Conservation (phyloP, 1,140 invertebrate genomes). For the Hesperophylax magnus region DNA sequence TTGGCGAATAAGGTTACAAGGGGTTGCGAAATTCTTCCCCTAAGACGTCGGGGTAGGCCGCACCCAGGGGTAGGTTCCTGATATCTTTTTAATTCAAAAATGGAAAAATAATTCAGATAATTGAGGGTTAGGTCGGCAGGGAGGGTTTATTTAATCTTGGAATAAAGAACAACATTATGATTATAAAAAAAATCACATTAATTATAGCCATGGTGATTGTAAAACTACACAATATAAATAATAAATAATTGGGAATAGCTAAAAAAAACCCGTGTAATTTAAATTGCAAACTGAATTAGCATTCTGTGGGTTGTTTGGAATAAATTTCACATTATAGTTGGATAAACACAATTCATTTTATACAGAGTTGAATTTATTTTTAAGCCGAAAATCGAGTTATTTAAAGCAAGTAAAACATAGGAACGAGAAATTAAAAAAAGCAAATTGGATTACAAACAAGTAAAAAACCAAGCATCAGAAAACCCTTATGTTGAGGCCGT, state of each 20-base stretch:
- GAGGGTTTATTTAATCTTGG: not conserved
- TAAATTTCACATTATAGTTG: not conserved
- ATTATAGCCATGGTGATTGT: conserved; percentile 8
- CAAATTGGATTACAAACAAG: too few relatives aligned
- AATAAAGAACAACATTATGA: conserved; percentile 2
- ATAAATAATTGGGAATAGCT: not conserved
- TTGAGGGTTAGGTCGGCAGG: conserved; percentile 25
- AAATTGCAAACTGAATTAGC: not conserved
- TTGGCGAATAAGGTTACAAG: conserved; percentile 47
- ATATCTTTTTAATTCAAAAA: conserved; percentile 11
- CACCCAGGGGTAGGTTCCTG: not conserved
- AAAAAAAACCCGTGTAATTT: conserved; percentile 10
- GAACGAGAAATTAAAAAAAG: too few relatives aligned
- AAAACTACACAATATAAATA: not conserved
- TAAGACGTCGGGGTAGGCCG: conserved; percentile 8
- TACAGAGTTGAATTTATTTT: not conserved
- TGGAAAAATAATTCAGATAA: conserved; percentile 27
- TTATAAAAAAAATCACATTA: not conserved
- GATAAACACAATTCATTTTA: not conserved
- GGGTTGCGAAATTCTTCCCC: conserved; percentile 29
- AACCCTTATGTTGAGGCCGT: too few relatives aligned
- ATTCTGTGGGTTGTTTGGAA: not conserved
- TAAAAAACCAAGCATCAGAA: too few relatives aligned
- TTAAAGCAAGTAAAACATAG: too few relatives aligned
- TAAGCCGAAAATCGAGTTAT: too few relatives aligned